Percentiles rank a stretch among this genome's conserved stretches.
Conservation (phyloP, 2,888 invertebrate species). For the Petrolisthes cinctipes region DNA sequence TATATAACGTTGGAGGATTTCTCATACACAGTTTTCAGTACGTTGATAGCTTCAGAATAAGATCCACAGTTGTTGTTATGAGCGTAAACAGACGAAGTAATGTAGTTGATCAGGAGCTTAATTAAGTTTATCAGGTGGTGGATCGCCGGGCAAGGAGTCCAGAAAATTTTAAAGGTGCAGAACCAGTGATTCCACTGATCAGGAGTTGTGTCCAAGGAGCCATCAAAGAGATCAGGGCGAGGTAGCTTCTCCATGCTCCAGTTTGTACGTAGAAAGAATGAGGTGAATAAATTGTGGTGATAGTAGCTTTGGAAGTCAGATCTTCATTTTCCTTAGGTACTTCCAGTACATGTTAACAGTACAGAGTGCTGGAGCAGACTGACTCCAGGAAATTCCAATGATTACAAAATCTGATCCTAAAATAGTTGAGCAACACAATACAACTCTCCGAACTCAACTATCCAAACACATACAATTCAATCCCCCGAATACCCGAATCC, state of each 20-base stretch:
- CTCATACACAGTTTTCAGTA: not conserved
- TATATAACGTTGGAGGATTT: constrained; percentile 5
- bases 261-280: not conserved
- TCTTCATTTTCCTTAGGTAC: no score
- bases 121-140: constrained; percentile 9
- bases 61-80: not conserved
- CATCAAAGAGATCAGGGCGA: not conserved
- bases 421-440: no score
- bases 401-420: no score
- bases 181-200: constrained; percentile 12
- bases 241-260: not conserved
- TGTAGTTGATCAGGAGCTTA: no score
- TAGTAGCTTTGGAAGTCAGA: no score
- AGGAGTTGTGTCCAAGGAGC: not conserved
- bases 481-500: no score
- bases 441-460: no score
- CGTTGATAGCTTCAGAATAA: not conserved
- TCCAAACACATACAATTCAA: no score
- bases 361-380: no score
- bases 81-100: no score
- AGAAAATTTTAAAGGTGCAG: not conserved
- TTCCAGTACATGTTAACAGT: no score
- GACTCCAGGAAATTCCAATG: no score
- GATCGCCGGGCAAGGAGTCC: not conserved
- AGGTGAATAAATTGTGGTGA: constrained; percentile 20